phyloP scores from a whole-genome alignment of 2,888 invertebrate genomes.

The Phortica magna region DNA sequence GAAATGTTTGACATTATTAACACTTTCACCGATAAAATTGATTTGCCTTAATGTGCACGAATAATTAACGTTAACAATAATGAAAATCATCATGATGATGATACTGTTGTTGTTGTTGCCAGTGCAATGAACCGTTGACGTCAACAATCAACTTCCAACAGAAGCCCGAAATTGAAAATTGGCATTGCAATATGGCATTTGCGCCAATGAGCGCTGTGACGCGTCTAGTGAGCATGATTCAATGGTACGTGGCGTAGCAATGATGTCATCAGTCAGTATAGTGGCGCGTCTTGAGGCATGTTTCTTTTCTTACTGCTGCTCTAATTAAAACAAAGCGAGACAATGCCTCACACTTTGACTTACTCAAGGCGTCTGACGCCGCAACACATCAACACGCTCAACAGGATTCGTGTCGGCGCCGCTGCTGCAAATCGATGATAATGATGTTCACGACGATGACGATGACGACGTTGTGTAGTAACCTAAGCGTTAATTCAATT shows the following conservation, averaged over 20 bases:
- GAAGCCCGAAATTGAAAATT: not conserved
- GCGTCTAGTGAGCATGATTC: not conserved
- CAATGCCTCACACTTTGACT: not conserved
- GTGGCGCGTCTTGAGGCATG: not conserved
- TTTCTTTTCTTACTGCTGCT: not conserved
- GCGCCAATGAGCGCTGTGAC: not conserved
- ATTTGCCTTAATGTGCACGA: not conserved
- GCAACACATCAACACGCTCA: not conserved
- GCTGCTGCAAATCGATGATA: not conserved
- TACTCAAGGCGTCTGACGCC: not conserved
- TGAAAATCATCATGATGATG: not conserved
- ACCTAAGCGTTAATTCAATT: conserved; percentile 59
- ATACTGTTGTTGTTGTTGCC: not conserved
- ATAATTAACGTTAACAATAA: not conserved
- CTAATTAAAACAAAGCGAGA: conserved; percentile 14
- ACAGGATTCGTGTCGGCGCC: not conserved
- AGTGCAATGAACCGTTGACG: conserved; percentile 4
- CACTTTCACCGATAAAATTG: not conserved
- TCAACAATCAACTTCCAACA: not conserved
- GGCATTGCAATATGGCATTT: not conserved
- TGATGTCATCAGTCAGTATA: not conserved
- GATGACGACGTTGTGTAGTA: not conserved
- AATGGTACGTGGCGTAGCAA: not conserved
- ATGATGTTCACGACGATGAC: not conserved
- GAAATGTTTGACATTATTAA: conserved; percentile 34